These are phyloP conservation scores for Entomyzon cyanotis DNA, from an alignment of 2,113 vertebrate species.

Conservation along the genomic window DNA sequence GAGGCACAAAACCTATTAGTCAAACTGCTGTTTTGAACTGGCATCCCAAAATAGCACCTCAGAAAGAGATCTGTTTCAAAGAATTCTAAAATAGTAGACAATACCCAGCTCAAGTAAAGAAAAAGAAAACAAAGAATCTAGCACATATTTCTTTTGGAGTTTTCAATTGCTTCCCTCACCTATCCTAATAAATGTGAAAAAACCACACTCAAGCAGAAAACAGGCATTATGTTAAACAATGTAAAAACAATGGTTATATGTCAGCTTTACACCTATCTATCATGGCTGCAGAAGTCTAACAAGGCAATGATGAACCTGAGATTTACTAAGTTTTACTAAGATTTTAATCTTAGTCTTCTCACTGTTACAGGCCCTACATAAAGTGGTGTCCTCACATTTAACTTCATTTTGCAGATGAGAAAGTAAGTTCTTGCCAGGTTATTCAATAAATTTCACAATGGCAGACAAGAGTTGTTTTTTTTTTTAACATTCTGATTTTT, in stretches of 20 bases:
- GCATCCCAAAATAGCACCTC: neutral
- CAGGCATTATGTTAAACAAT: neutral
- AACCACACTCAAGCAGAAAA: neutral
- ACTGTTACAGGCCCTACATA: neutral
- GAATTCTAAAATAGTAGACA: neutral
- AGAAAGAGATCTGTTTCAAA: neutral
- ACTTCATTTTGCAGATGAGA: neutral
- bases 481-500: neutral
- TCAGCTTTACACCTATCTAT: neutral
- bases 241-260: neutral
- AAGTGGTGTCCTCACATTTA: neutral
- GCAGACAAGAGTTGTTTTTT: neutral
- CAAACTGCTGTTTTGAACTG: neutral
- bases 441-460: neutral
- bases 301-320: neutral
- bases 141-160: accelerated
- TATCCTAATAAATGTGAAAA: neutral
- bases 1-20: neutral
- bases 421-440: neutral
- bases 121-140: neutral
- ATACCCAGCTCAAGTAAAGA: neutral
- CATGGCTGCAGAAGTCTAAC: neutral
- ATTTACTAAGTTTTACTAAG: neutral
- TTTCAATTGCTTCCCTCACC: neutral
- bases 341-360: neutral